Base-by-base conservation (phyloP, 2,888 invertebrate species). In the Drosophila affinis region DNA sequence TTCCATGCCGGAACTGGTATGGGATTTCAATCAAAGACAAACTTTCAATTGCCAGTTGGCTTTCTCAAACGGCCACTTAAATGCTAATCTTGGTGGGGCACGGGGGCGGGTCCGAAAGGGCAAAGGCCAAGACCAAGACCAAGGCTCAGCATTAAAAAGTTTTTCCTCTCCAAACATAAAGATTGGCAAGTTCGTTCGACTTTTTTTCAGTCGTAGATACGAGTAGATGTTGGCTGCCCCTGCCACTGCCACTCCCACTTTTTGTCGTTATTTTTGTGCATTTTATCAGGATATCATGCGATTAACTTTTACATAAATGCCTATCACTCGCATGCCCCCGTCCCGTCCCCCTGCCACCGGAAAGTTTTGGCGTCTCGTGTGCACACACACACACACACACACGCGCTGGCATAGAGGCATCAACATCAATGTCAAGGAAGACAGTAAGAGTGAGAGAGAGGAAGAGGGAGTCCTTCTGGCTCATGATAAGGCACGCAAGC, bases 241-340 rank as follows among this genome's bases (percentile, higher is more conserved):
- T 4, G 12, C 3, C 32, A 0, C 32, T 29, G 9, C 29, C 34
- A 0, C 34, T 34, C 34, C 34, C 12, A 3, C 12, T 34, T 4
- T 39, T 14, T 58, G n/a, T 17, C 24, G 29, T 49, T 48, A 27
- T 53, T 54, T 57, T 55, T 70, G 62, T 71, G 59, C 52, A 75
- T 47, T 71, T 71, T 75, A 75, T 75, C 65, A 62, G 75, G 44
- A 61, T 62, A 75, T 71, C 75, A 67, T 75, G 71, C 75, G 75
- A 75, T 75, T 75, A 75, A 75, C 71, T 75, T 74, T 58, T 65
- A 62, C 60, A 73, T 74, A 68, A 75, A 75, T 75, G 71, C 71
- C 75, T 75, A 75, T 70, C 70, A 69, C 55, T 54, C 49, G 56
- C 21, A 39, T 39, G 39, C n/a, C 48, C 24, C 58, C 49, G 27